These are phyloP conservation scores for Aphelinus certus DNA, from an alignment of 1,140 invertebrate genomes.

Conservation along the genomic window DNA sequence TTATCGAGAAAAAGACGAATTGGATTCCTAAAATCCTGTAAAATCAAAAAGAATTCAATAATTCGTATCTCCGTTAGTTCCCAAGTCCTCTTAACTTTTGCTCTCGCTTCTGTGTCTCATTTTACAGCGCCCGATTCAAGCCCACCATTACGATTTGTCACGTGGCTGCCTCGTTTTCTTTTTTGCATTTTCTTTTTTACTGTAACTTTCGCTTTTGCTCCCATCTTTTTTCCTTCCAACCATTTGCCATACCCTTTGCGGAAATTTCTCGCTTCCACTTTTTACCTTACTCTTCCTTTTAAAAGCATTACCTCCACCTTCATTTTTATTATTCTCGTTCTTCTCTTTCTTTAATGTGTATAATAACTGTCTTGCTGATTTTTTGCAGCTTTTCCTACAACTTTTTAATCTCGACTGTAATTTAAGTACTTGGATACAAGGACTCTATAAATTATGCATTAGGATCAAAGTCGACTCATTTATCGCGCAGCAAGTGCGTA, in stretches of 20 bases:
- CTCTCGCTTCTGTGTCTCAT: constrained; percentile 16
- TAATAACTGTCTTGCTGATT: constrained; percentile 24
- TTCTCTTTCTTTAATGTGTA: constrained; percentile 25
- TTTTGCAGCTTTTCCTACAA: background rate
- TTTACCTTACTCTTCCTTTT: constrained; percentile 31
- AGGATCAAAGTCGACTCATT: no score
- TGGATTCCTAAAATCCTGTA: no score
- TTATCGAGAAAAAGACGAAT: no score
- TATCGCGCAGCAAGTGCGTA: no score
- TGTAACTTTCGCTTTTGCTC: constrained; percentile 26
- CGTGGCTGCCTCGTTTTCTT: constrained; percentile 37
- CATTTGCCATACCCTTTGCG: constrained; percentile 2
- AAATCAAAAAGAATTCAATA: no score
- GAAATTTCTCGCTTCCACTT: constrained; percentile 36
- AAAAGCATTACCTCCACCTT: constrained; percentile 29
- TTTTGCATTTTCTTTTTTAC: constrained; percentile 33
- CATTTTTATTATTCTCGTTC: constrained; percentile 33
- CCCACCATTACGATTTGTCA: constrained; percentile 40
- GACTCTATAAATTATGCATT: no score
- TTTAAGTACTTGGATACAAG: no score
- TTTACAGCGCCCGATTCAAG: constrained; percentile 37
- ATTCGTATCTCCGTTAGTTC: no score
- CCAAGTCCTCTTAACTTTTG: background rate
- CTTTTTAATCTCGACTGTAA: no score
- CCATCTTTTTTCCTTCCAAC: constrained; percentile 12